Conservation (phyloP, 2,797 vertebrate genomes). For the Caiman crocodilus region DNA sequence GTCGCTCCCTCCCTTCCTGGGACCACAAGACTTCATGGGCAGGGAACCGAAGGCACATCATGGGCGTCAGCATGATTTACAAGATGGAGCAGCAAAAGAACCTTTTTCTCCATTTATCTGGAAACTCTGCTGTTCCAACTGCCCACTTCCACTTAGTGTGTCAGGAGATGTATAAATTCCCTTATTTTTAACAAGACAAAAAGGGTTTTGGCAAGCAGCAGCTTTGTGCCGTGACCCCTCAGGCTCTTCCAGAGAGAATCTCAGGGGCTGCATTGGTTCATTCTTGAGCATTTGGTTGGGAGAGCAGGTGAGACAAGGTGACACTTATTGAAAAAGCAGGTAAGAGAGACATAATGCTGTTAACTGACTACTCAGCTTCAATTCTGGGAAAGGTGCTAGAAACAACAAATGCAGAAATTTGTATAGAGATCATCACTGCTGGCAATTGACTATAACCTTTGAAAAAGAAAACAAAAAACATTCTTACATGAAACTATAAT, state of each 20-base stretch:
- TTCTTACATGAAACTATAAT: neutral
- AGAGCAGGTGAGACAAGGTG: neutral
- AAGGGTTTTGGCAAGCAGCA: neutral
- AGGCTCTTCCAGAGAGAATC: neutral
- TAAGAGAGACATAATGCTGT: neutral
- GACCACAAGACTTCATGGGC: neutral
- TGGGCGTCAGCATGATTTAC: neutral
- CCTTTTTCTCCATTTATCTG: neutral
- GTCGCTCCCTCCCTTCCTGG: neutral
- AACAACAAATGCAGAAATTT: neutral
- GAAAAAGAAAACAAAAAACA: neutral
- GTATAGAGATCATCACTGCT: neutral
- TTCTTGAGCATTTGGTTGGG: neutral
- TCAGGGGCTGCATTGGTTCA: neutral
- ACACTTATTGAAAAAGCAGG: neutral
- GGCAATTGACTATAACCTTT: neutral
- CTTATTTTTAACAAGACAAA: neutral
- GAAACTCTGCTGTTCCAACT: neutral
- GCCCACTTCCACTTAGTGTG: neutral
- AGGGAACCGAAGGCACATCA: neutral
- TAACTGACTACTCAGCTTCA: neutral
- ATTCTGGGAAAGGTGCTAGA: neutral
- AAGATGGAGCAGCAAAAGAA: neutral
- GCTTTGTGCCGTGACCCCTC: neutral
- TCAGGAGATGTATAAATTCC: neutral